Percentiles rank a stretch among this genome's conserved stretches.
These are phyloP conservation scores for Nannoperca obscura DNA, from an alignment of 2,797 vertebrate species.

Conservation along the genomic window DNA sequence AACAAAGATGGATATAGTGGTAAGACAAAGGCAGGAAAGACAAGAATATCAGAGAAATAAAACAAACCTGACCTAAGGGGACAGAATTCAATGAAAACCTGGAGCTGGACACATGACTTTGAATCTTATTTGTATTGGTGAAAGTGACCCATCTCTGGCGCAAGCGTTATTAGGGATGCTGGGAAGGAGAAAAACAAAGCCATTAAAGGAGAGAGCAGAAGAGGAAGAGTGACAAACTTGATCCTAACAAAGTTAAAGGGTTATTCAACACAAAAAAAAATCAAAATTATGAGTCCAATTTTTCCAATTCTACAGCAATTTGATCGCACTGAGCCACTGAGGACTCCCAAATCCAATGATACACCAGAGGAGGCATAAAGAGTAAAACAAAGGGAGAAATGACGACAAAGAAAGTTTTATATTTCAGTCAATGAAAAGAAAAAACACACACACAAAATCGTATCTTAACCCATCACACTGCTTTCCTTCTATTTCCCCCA, in stretches of 20 bases:
- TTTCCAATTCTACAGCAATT: constrained; percentile 74
- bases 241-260: constrained; percentile 84
- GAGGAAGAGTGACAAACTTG: constrained; percentile 79
- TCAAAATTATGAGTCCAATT: constrained; percentile 84
- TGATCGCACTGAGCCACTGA: constrained; percentile 62
- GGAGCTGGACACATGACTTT: constrained; percentile 93
- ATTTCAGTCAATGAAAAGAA: constrained; percentile 65
- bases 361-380: constrained; percentile 58
- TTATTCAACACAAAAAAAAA: constrained; percentile 79
- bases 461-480: constrained; percentile 25
- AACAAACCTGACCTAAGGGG: constrained; percentile 92
- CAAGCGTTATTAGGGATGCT: constrained; percentile 87
- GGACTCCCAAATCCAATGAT: constrained; percentile 77
- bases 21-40: constrained; percentile 79
- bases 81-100: constrained; percentile 92
- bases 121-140: constrained; percentile 98
- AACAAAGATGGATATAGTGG: constrained; percentile 75
- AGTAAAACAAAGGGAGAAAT: constrained; percentile 60
- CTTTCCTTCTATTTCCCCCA: constrained; percentile 45
- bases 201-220: constrained; percentile 73
- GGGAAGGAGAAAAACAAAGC: constrained; percentile 80
- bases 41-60: constrained; percentile 88
- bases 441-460: constrained; percentile 42
- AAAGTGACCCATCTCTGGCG: constrained; percentile 91
- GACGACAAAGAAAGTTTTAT: constrained; percentile 67